Base-by-base conservation (phyloP, 2,797 vertebrate genomes). In the Streptopelia turtur region DNA sequence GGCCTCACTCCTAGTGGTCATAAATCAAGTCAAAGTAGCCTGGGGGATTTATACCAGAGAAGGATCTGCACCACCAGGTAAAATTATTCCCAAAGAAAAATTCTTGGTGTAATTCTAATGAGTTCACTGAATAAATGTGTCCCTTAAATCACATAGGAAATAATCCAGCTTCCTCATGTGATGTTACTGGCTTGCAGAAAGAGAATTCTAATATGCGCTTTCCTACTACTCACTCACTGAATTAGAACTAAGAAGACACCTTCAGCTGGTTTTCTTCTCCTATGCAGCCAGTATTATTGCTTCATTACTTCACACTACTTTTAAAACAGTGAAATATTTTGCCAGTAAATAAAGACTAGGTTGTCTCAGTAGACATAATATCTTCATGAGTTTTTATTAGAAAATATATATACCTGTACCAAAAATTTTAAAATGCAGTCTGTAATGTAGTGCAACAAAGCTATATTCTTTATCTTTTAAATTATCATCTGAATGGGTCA, bases 81-180 rank as follows among this genome's bases (percentile, higher is more conserved):
- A 90, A 94, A 94, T 91, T 79, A 90, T 83, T 93, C 74, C 77
- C 91, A 50, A 17, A 76, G 80, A 63, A 94, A 79, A 47, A 66
- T 55, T 91, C 55, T 61, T 86, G 47, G 41, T 85, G 21, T 65
- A 83, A 91, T 86, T 93, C 70, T 63, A 82, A 21, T 31, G 52
- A 91, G 68, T 83, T 83, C 11, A 10, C 52, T 89, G 83, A 90
- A 83, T 92, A 86, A 93, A 86, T 72, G 16, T 94, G 66, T 83
- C 57, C 31, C 33, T 71, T 93, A 93, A 94, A 94, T 89, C 56
- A 59, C 49, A 74, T 25, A 45, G 57, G 56, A 90, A 93, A 55
- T 71, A 69, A 53, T 74, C 33, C 31, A 57, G 2, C 30, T 82
- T 88, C 60, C 25, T 71, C 20, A 50, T 24, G 10, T 0, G 0